These are phyloP conservation scores for Conops quadrifasciatus DNA, from an alignment of 2,888 invertebrate species.

Conservation along the genomic window DNA sequence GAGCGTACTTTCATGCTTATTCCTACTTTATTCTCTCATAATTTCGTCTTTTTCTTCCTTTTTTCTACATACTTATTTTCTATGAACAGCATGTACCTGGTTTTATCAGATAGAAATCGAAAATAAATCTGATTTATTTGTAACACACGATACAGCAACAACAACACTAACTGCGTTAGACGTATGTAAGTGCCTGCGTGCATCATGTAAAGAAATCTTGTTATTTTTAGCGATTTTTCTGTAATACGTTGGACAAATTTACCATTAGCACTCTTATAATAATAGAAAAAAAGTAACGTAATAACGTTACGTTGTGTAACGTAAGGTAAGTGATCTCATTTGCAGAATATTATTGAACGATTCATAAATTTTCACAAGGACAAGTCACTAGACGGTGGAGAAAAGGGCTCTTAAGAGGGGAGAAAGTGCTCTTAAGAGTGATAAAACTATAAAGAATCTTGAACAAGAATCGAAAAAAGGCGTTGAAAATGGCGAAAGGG, in stretches of 20 bases:
- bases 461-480: too few species aligned
- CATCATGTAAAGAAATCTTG: not conserved
- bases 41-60: too few species aligned
- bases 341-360: not conserved
- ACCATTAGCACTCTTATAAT: not conserved
- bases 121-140: conserved; percentile 58
- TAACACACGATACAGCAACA: conserved; percentile 49
- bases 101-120: conserved; percentile 38
- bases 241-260: not conserved
- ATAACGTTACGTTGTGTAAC: not conserved
- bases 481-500: not conserved
- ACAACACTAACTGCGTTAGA: conserved; percentile 10
- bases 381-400: not conserved
- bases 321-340: conserved; percentile 2
- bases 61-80: too few species aligned
- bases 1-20: not conserved
- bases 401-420: too few species aligned
- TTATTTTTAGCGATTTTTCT: not conserved
- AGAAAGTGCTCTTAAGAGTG: too few species aligned
- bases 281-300: not conserved
- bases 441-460: too few species aligned
- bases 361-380: not conserved
- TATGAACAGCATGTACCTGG: not conserved
- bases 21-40: not conserved
- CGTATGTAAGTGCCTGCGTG: not conserved